Percentiles rank a stretch among this genome's conserved stretches.
phyloP scores from a whole-genome alignment of 2,113 vertebrate species.

The Odocoileus virginianus region DNA sequence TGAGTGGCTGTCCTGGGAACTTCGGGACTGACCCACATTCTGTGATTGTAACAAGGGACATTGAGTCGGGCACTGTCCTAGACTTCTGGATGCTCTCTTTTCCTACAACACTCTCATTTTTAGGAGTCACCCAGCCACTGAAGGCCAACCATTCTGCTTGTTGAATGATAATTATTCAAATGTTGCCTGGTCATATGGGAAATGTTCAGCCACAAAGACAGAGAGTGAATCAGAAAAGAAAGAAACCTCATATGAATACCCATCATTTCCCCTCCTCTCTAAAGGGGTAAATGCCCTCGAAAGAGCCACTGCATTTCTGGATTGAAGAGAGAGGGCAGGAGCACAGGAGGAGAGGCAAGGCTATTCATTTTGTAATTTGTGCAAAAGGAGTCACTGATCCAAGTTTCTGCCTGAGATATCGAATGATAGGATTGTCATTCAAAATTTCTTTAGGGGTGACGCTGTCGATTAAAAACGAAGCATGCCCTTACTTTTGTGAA shows the following conservation, averaged over 20 bases:
- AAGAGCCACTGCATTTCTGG: not conserved
- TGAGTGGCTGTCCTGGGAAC: rapidly evolving
- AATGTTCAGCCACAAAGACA: not conserved
- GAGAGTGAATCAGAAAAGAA: not conserved
- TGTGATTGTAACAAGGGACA: not conserved
- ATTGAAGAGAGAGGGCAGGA: not conserved
- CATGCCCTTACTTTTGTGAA: not conserved
- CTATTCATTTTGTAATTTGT: not conserved
- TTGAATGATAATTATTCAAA: conserved; percentile 32
- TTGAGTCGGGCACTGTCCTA: not conserved
- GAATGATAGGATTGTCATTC: not conserved
- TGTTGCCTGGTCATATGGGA: not conserved
- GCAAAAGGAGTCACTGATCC: not conserved
- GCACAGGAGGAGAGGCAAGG: not conserved
- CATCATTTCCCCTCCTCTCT: not conserved
- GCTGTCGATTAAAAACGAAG: not conserved
- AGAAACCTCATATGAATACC: not conserved
- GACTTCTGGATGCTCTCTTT: not conserved
- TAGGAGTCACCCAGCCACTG: not conserved
- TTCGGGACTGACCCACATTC: not conserved
- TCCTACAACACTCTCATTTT: not conserved
- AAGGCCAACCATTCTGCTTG: not conserved
- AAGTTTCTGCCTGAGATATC: conserved; percentile 20
- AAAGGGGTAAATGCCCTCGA: not conserved
- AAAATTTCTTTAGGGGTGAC: not conserved